These are phyloP conservation scores for Chloebia gouldiae DNA, from an alignment of 2,113 vertebrate genomes.

Conservation along the genomic window DNA sequence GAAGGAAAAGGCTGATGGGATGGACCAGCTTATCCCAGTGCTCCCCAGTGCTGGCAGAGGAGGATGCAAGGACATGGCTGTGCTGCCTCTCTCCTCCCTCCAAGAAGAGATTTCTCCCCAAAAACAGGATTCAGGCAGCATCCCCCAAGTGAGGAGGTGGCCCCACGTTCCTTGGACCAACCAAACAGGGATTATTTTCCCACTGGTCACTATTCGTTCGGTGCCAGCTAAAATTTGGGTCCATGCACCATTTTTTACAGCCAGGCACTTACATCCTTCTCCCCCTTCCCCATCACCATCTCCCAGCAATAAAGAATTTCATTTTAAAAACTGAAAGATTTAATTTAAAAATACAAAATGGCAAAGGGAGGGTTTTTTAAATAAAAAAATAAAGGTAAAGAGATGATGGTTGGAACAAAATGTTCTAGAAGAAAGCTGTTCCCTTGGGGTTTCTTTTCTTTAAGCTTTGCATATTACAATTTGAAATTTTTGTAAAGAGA, in stretches of 20 bases:
- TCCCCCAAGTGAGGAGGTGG: background rate
- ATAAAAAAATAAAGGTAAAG: constrained; percentile 61
- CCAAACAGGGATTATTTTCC: background rate
- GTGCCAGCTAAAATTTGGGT: background rate
- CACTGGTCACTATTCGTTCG: background rate
- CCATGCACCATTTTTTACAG: background rate
- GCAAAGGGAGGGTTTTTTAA: constrained; percentile 59
- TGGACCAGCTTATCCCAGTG: background rate
- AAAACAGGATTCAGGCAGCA: background rate
- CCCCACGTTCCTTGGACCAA: background rate
- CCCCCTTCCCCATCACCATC: background rate
- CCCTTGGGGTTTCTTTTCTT: constrained; percentile 65
- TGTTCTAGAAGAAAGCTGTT: constrained; percentile 65
- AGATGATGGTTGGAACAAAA: constrained; percentile 66
- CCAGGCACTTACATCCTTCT: background rate
- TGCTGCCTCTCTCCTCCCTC: background rate
- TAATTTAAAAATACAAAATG: constrained; percentile 69
- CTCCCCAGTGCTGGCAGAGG: background rate
- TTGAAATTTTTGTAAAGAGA: constrained; percentile 72
- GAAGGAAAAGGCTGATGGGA: background rate
- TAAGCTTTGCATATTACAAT: constrained; percentile 74
- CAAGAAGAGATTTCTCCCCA: background rate
- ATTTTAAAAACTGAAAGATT: constrained; percentile 66
- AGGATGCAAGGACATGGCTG: fast-evolving
- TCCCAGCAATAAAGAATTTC: constrained; percentile 44